Conservation (phyloP, 2,888 invertebrate genomes). For the Shargacucullia verbasci region DNA sequence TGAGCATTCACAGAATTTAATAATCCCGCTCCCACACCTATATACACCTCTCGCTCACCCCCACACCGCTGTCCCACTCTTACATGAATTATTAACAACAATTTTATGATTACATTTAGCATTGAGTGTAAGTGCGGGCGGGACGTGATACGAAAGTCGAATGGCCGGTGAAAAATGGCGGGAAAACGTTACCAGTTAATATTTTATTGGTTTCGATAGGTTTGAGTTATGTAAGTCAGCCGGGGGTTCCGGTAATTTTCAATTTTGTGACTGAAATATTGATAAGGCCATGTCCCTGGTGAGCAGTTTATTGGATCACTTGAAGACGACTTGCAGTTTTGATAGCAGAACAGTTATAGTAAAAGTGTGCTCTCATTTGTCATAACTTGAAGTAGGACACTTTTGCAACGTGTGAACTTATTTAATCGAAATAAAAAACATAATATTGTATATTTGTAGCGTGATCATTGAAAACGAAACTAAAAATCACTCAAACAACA, state of each 20-base stretch:
- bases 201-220: constrained; percentile 87
- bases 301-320: constrained; percentile 63
- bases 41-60: constrained; percentile 61
- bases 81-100: constrained; percentile 87
- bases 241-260: constrained; percentile 83
- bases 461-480: too few species aligned
- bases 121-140: constrained; percentile 81
- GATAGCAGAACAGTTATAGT: constrained; percentile 10
- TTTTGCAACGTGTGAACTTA: not conserved
- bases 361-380: constrained; percentile 14
- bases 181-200: constrained; percentile 85
- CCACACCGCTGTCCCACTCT: constrained; percentile 62
- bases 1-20: constrained; percentile 89
- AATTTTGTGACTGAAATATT: constrained; percentile 88
- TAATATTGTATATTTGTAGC: too few species aligned
- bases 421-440: too few species aligned
- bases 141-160: constrained; percentile 83
- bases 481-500: constrained; percentile 26
- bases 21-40: constrained; percentile 82
- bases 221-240: constrained; percentile 83
- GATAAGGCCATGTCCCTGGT: constrained; percentile 71
- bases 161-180: constrained; percentile 84
- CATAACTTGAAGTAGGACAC: not conserved
- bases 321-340: constrained; percentile 49
- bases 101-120: constrained; percentile 89